Percentiles rank a stretch among this genome's conserved stretches.
Evolutionary conservation across 2,797 vertebrate genomes (phyloP).

Genomic region (Lepus oiostolus): DNA sequence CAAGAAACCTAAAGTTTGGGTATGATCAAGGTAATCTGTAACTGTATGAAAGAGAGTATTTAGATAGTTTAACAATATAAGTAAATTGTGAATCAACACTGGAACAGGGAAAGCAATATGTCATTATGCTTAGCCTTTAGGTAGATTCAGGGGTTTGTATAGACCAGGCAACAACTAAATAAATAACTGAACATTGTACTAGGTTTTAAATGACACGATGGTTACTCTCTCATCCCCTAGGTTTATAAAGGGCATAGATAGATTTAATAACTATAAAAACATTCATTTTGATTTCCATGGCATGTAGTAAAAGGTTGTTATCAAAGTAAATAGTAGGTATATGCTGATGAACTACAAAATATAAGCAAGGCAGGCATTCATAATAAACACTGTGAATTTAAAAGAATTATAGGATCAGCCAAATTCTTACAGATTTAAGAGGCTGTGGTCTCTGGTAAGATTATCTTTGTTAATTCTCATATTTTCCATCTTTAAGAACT

Average conservation of each 20-base stretch:
- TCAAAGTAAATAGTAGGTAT: neutral
- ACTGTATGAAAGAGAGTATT: neutral
- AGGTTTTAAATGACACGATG: neutral
- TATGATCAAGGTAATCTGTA: neutral
- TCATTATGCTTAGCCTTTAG: neutral
- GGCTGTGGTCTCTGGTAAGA: neutral
- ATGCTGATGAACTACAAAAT: neutral
- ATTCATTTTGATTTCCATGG: neutral
- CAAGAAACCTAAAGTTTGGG: neutral
- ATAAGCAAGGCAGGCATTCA: neutral
- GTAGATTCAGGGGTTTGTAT: accelerated
- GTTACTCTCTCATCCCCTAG: neutral
- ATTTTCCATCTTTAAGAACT: neutral
- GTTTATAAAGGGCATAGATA: neutral
- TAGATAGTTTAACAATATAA: neutral
- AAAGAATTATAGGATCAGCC: neutral
- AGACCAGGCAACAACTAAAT: neutral
- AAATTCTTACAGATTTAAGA: neutral
- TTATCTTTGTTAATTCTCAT: neutral
- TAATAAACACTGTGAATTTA: neutral
- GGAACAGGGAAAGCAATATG: neutral
- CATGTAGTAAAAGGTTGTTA: neutral
- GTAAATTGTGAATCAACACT: neutral
- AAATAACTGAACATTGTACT: neutral
- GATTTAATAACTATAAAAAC: neutral